Percentiles rank a stretch among this genome's conserved stretches.
phyloP scores from a whole-genome alignment of 2,797 vertebrate species.

The Petrocephalus sullivani region DNA sequence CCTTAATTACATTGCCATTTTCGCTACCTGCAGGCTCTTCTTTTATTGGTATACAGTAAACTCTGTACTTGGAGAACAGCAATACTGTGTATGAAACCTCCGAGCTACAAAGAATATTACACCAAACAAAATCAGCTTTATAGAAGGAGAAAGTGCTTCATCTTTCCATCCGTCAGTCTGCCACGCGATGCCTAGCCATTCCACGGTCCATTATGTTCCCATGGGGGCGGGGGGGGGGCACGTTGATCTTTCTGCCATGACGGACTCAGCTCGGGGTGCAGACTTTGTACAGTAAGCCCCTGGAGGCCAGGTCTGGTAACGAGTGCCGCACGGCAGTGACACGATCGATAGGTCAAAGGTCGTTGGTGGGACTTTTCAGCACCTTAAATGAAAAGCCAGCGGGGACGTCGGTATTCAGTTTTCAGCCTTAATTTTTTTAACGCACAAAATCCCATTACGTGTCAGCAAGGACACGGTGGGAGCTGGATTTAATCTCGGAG shows the following conservation, averaged over 20 bases:
- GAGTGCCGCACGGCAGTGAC: neutral
- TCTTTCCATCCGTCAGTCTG: neutral
- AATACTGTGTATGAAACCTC: neutral
- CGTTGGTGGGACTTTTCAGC: neutral
- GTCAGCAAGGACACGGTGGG: neutral
- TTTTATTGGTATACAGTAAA: conserved; percentile 16
- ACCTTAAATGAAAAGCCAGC: neutral
- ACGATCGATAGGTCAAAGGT: neutral
- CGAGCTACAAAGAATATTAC: conserved; percentile 17
- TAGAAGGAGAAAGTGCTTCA: neutral
- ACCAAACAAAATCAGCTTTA: conserved; percentile 15
- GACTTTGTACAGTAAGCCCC: neutral
- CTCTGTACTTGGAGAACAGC: neutral
- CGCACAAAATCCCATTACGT: neutral
- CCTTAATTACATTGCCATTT: neutral
- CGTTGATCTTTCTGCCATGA: neutral
- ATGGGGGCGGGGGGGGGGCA: neutral
- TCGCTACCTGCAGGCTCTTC: neutral
- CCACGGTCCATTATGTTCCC: neutral
- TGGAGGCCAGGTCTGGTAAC: neutral
- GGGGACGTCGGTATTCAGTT: neutral
- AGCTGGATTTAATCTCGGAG: neutral
- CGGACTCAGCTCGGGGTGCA: neutral
- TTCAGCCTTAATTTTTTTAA: neutral
- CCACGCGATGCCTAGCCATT: neutral